Conservation (phyloP, 2,797 vertebrate genomes). For the Salmo trutta region DNA sequence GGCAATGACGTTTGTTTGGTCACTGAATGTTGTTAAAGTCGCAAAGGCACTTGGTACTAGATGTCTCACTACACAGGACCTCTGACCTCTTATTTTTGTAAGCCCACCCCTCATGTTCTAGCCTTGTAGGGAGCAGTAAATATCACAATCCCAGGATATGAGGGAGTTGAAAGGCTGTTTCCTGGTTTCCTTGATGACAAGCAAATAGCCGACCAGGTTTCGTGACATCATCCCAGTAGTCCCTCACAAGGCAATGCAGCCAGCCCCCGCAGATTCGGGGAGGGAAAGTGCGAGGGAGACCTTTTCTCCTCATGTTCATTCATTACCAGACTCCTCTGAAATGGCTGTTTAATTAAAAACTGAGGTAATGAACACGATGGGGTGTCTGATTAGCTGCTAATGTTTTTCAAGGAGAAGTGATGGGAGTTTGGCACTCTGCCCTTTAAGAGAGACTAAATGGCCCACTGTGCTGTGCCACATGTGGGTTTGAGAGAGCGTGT, state of each 20-base stretch:
- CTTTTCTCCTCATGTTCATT: slow-evolving; percentile 13
- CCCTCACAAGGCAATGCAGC: background rate
- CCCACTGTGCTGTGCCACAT: background rate
- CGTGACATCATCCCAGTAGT: background rate
- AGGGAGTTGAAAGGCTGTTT: background rate
- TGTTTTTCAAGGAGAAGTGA: slow-evolving; percentile 58
- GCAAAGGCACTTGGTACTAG: background rate
- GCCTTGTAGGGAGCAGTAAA: background rate
- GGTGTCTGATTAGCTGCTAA: slow-evolving; percentile 68
- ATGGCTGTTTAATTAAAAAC: slow-evolving; percentile 71
- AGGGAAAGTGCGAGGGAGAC: background rate
- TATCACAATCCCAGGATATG: background rate
- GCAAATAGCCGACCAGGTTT: background rate
- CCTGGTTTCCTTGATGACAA: too few species aligned
- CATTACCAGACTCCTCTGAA: slow-evolving; percentile 61
- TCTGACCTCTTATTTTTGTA: background rate
- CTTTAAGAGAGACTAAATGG: slow-evolving; percentile 40
- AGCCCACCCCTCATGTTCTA: background rate
- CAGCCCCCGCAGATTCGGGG: background rate
- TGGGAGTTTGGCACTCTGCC: slow-evolving; percentile 35
- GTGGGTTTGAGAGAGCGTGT: background rate
- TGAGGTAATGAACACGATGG: slow-evolving; percentile 66
- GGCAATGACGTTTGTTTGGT: background rate
- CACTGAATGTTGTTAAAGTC: background rate
- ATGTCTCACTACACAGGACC: background rate